Evolutionary conservation across 2,113 vertebrate species (phyloP).

Genomic region (Sebastes schlegelii): DNA sequence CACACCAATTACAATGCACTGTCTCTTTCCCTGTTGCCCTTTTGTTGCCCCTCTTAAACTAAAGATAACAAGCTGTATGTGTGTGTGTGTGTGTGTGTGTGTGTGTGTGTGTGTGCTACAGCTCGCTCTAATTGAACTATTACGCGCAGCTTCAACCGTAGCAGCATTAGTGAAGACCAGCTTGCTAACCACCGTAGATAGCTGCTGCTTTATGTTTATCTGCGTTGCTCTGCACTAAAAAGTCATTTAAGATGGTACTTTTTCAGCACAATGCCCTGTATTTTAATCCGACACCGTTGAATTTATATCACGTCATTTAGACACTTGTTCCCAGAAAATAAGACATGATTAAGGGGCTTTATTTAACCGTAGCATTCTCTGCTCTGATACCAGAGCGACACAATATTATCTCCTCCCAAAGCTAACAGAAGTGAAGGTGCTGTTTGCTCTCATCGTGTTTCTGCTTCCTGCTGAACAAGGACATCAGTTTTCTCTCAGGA

Average conservation of each 20-base stretch:
- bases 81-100: not conserved
- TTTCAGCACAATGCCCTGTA: not conserved
- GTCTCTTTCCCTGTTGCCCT: conserved; percentile 12
- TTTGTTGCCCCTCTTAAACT: conserved; percentile 20
- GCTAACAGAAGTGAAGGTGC: not conserved
- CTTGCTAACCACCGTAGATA: not conserved
- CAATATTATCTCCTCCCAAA: not conserved
- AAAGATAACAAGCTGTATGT: conserved; percentile 34
- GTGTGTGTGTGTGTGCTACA: not conserved
- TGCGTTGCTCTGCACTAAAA: not conserved
- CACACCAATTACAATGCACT: not conserved
- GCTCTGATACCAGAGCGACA: not conserved
- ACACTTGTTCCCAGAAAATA: not conserved
- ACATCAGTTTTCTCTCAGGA: conserved; percentile 32
- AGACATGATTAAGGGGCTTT: not conserved
- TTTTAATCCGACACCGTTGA: not conserved
- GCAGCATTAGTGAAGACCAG: conserved; percentile 9
- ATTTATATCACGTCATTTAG: not conserved
- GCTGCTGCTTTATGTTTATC: not conserved
- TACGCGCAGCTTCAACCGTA: not conserved
- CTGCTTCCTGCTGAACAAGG: conserved; percentile 22
- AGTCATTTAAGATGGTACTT: not conserved
- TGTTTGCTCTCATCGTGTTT: not conserved
- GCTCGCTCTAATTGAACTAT: not conserved
- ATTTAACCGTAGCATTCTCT: not conserved